Conservation (phyloP, 2,888 invertebrate species). For the Lasioglossum figueresi region DNA sequence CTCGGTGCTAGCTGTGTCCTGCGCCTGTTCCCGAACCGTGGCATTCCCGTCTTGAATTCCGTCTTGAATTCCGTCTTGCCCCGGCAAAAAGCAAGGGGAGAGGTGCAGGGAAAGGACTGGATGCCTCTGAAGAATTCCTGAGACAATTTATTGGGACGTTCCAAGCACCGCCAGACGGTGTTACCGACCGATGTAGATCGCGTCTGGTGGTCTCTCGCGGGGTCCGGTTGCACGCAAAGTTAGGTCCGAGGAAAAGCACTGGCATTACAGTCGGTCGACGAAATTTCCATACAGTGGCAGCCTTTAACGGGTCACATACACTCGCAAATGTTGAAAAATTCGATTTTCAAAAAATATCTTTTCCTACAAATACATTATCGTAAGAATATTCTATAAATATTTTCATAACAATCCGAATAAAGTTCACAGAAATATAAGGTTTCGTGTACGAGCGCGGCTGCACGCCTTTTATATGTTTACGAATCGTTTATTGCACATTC, state of each 20-base stretch:
- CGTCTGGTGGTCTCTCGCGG: conserved; percentile 30
- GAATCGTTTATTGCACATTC: no score
- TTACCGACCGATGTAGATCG: conserved; percentile 68
- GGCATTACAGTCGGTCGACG: neutral
- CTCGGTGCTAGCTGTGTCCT: neutral
- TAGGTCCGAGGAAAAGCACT: neutral
- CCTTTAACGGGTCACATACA: neutral
- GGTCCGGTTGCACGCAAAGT: neutral
- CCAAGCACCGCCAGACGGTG: conserved; percentile 51
- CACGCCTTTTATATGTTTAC: no score
- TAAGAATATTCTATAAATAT: no score
- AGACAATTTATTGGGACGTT: conserved; percentile 62
- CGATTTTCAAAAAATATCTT: no score
- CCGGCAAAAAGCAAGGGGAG: conserved; percentile 24
- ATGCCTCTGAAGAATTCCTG: conserved; percentile 55
- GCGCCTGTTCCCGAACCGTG: neutral
- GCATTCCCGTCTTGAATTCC: conserved; percentile 23
- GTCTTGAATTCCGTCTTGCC: conserved; percentile 15
- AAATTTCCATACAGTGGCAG: neutral
- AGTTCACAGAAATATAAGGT: no score
- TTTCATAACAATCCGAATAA: no score
- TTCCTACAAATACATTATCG: no score
- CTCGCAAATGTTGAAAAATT: no score
- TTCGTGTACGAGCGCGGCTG: no score
- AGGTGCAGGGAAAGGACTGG: neutral